phyloP scores from a whole-genome alignment of 2,797 vertebrate species.

The Pipistrellus nathusii region DNA sequence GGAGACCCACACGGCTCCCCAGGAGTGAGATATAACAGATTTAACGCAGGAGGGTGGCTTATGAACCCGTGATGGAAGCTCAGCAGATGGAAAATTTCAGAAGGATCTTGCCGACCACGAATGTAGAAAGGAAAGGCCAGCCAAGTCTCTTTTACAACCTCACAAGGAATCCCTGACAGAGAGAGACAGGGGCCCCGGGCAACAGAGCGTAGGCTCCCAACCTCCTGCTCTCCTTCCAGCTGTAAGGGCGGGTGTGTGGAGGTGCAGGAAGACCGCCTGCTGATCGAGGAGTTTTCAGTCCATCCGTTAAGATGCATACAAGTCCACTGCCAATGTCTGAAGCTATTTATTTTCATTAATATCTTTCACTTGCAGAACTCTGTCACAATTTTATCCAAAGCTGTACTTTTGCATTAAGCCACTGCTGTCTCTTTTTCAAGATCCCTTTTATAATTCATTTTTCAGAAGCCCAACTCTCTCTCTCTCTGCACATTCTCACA shows the following conservation, averaged over 20 bases:
- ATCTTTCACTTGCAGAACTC: neutral
- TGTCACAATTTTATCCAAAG: conserved; percentile 19
- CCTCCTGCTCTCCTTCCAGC: neutral
- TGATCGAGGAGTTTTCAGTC: neutral
- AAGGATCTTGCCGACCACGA: neutral
- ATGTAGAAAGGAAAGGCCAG: neutral
- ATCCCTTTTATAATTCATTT: conserved; percentile 24
- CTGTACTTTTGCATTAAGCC: neutral
- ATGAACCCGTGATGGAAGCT: neutral
- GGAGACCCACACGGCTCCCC: neutral
- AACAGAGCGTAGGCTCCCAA: neutral
- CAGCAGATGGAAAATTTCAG: conserved; percentile 24
- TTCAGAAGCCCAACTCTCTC: conserved; percentile 16
- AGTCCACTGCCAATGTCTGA: neutral
- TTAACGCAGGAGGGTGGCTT: neutral
- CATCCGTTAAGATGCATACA: neutral
- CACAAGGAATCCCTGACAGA: neutral
- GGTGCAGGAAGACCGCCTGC: neutral
- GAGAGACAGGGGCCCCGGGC: neutral
- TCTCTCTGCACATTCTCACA: neutral
- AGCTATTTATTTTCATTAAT: neutral
- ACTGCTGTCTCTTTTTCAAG: neutral
- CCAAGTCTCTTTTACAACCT: neutral
- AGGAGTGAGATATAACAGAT: neutral
- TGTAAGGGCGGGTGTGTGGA: neutral